A percentile compares a stretch with the other conserved stretches of the same genome.
Conservation (phyloP, 2,113 vertebrate genomes). For the Copsychus sechellarum region DNA sequence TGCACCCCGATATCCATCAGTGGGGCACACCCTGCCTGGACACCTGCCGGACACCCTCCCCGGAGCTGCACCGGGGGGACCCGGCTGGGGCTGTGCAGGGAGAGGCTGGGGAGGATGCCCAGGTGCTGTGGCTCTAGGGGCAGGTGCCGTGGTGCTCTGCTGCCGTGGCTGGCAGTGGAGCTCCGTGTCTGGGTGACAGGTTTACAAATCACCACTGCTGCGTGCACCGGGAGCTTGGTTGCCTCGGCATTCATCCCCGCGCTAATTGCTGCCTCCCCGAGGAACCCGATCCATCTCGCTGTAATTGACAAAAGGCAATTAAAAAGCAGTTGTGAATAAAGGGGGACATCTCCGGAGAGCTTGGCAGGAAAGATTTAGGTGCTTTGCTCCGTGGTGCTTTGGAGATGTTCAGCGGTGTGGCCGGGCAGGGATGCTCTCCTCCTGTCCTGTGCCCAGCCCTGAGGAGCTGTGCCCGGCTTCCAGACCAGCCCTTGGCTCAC, state of each 20-base stretch:
- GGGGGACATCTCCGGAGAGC: constrained; percentile 40
- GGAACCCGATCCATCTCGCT: constrained; percentile 53
- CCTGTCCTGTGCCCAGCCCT: neutral
- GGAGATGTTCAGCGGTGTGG: rapidly evolving
- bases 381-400: neutral
- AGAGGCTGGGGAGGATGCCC: neutral
- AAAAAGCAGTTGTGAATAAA: constrained; percentile 59
- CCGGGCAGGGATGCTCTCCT: neutral
- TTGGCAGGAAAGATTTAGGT: constrained; percentile 37
- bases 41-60: neutral
- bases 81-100: neutral
- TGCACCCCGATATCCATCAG: rapidly evolving
- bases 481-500: neutral
- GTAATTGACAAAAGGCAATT: constrained; percentile 68
- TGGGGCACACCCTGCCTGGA: rapidly evolving
- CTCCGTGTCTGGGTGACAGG: constrained; percentile 25
- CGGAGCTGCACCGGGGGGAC: neutral
- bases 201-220: constrained; percentile 62
- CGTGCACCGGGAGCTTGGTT: constrained; percentile 13
- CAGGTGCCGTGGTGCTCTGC: rapidly evolving
- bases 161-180: neutral
- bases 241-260: constrained; percentile 34
- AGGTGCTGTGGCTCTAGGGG: rapidly evolving
- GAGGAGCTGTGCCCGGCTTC: rapidly evolving
- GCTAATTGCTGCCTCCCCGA: constrained; percentile 54